These are phyloP conservation scores for Clepsis dumicolana DNA, from an alignment of 2,888 invertebrate species.

Conservation along the genomic window DNA sequence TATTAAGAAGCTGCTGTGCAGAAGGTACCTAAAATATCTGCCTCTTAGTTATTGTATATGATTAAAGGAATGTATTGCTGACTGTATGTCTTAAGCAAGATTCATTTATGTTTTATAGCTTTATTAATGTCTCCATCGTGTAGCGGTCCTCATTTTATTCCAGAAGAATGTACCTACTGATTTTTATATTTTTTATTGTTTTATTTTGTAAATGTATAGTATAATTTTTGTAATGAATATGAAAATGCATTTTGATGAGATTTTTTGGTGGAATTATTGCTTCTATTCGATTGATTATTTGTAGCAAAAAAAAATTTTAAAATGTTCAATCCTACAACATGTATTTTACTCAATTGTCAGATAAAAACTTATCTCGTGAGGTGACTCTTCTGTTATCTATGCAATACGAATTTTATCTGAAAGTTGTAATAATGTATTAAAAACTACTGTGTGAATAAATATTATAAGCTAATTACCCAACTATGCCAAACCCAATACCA, in stretches of 20 bases:
- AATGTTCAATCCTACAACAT: not conserved
- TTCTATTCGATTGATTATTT: no score
- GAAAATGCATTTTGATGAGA: slow-evolving; percentile 3
- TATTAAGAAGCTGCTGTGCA: not conserved
- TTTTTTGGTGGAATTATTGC: not conserved
- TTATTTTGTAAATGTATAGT: slow-evolving; percentile 5
- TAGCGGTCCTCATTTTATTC: not conserved
- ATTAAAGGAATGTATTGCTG: not conserved
- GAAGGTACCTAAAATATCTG: not conserved
- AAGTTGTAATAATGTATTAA: not conserved
- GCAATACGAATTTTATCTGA: not conserved
- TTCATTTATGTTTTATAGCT: not conserved
- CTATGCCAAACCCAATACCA: slow-evolving; percentile 24
- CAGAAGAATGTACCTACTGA: slow-evolving; percentile 1
- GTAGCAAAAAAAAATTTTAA: not conserved
- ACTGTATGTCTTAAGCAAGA: not conserved
- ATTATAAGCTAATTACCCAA: not conserved
- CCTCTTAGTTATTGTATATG: no score
- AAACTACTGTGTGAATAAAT: not conserved
- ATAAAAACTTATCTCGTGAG: not conserved
- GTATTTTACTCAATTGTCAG: not conserved
- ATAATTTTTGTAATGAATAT: not conserved
- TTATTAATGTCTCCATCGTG: not conserved
- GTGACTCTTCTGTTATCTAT: not conserved
- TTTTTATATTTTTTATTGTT: slow-evolving; percentile 3